Evolutionary conservation across 2,113 vertebrate genomes (phyloP), one percentile per base, ranked within the genome.

Genomic region (Cryptomyrus ogoouensis): DNA sequence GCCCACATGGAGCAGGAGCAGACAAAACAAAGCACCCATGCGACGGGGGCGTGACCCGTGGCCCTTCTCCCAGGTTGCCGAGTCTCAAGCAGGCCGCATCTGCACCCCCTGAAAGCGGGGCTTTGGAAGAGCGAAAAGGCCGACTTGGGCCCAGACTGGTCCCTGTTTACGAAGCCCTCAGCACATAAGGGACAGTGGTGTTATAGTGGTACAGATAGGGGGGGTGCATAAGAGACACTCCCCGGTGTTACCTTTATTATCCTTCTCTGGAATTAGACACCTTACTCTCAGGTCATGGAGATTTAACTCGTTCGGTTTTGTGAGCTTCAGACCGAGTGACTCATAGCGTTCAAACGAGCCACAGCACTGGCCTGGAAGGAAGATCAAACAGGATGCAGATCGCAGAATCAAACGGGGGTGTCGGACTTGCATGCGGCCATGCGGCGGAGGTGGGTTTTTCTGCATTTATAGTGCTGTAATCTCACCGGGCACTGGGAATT

Each of bases 1-100:
- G 50, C 95, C 94, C 94, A 92, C 88, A 90, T 92, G 93, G 91
- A 1, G 0, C 90, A 10, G 88, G 93, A 31, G 92, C 95, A 97
- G 95, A 97, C 97, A 95, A 96, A 97, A 96, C 96, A 97, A 95
- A 90, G 91, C 89, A 70, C 17, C 56, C 50, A 92, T 94, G 83
- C 94, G 95, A 96, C 95, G 94, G 94, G 46, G 92, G 70, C 86
- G 89, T 91, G 93, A 90, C 39, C 88, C 35, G 91, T 88, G 90
- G 46, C 91, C 92, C 91, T 93, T 93, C 93, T 93, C 88, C 91
- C 91, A 84, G 87, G 87, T 12, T 88, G 85, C 91, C 87, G 31
- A 90, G 53, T 83, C 90, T 91, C 92, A 42, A 42, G 52, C 86
- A 27, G 31, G 52, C 19, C 87, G 3, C 47, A 31, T 8, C 2